phyloP scores from a whole-genome alignment of 2,797 vertebrate genomes.

The Tokudaia muenninki region DNA sequence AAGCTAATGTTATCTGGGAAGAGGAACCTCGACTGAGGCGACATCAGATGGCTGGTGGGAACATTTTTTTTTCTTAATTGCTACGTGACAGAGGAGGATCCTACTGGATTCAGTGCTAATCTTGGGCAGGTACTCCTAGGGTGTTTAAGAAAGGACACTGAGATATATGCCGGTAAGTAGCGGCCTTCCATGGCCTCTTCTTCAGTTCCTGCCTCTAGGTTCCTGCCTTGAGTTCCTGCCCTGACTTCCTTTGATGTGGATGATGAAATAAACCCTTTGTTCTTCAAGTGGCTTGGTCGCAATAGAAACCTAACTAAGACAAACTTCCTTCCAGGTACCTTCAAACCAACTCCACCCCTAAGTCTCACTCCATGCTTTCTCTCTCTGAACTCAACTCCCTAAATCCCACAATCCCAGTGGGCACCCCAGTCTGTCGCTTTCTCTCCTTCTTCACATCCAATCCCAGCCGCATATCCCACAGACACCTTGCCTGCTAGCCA shows the following conservation, averaged over 20 bases:
- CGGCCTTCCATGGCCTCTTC: background rate
- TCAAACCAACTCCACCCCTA: background rate
- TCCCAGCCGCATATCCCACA: background rate
- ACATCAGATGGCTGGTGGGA: too few relatives aligned
- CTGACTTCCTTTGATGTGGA: background rate
- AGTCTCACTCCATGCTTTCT: background rate
- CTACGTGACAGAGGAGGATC: background rate
- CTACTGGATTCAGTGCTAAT: background rate
- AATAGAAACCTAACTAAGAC: background rate
- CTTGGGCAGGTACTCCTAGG: background rate
- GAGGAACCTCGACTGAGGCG: background rate
- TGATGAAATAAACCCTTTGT: background rate
- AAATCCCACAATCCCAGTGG: background rate
- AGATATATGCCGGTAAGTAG: background rate
- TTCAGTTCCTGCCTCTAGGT: background rate
- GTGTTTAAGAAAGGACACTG: background rate
- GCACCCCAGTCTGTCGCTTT: background rate
- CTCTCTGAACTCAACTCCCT: background rate
- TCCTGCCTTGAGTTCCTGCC: background rate
- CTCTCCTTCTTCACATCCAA: background rate
- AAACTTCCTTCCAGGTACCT: background rate
- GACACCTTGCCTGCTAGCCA: background rate
- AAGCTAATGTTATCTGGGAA: background rate
- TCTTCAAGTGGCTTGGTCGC: background rate
- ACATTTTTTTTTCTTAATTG: background rate